Conservation (phyloP, 2,113 vertebrate genomes). For the Saguinus imperator region DNA sequence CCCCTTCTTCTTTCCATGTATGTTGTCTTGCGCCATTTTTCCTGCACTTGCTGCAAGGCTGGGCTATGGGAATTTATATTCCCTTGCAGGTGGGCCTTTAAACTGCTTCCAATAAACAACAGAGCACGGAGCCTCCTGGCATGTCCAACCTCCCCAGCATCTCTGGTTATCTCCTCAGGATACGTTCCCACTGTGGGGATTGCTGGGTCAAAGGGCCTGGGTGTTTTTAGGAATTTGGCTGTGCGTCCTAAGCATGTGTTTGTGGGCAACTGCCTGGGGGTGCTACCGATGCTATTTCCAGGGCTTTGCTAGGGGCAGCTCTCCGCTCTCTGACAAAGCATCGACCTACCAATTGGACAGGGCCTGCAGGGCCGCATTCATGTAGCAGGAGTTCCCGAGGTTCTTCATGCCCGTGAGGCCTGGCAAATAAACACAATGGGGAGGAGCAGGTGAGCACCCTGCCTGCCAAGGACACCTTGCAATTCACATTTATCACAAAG, state of each 20-base stretch:
- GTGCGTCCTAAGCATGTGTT: accelerated
- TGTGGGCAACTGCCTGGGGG: not conserved
- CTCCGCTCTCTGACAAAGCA: not conserved
- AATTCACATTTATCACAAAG: accelerated
- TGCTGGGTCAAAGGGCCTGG: not conserved
- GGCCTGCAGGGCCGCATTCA: slow-evolving; percentile 98
- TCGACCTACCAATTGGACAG: slow-evolving; percentile 96
- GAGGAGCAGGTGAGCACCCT: not conserved
- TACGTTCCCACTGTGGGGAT: not conserved
- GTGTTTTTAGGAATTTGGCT: not conserved
- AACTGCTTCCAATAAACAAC: accelerated
- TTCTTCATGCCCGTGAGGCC: slow-evolving; percentile 99
- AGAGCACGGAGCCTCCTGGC: accelerated
- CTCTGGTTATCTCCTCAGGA: not conserved
- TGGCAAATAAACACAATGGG: slow-evolving; percentile 63
- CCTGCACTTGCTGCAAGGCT: too few relatives aligned
- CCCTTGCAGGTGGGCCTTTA: not conserved
- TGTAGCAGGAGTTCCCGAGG: slow-evolving; percentile 99
- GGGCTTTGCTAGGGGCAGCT: not conserved
- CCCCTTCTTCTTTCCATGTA: accelerated
- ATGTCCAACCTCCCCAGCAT: accelerated
- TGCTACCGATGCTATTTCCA: not conserved
- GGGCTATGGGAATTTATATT: not conserved
- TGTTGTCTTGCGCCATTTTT: not conserved
- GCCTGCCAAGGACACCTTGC: accelerated